These are phyloP conservation scores for Gobio gobio DNA, from an alignment of 2,113 vertebrate species.

Conservation along the genomic window DNA sequence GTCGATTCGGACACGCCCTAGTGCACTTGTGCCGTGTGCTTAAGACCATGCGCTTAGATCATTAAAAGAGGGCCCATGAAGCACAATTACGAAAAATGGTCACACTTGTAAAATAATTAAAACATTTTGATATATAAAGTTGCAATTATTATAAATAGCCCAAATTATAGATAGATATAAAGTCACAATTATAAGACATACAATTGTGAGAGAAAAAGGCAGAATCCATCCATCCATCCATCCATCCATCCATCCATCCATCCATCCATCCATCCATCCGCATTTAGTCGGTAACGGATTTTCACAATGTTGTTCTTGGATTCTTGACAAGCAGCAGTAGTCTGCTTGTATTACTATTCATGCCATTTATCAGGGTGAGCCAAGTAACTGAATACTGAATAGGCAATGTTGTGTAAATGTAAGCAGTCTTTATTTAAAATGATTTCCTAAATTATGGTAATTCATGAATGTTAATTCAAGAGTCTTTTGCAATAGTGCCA, in stretches of 20 bases:
- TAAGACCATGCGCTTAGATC: no score
- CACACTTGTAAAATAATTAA: no score
- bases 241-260: no score
- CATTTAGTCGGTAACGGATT: background rate
- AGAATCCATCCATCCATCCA: background rate
- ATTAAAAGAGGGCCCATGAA: no score
- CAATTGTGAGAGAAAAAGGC: background rate
- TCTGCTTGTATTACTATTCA: background rate
- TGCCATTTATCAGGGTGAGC: background rate
- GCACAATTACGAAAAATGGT: no score
- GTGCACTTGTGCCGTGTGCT: no score
- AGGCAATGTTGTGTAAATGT: conserved; percentile 1
- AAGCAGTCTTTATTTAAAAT: conserved; percentile 20
- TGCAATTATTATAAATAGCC: background rate
- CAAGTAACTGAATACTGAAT: background rate
- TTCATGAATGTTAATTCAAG: conserved; percentile 25
- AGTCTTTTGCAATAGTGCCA: background rate
- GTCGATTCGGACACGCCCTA: no score
- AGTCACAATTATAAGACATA: background rate
- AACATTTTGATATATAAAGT: background rate
- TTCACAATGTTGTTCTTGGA: background rate
- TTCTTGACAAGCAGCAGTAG: background rate
- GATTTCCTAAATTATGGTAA: background rate
- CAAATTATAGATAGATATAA: background rate
- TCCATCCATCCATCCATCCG: no score